These are phyloP conservation scores for Oscheius onirici DNA, from an alignment of 2,888 invertebrate genomes.

Conservation along the genomic window DNA sequence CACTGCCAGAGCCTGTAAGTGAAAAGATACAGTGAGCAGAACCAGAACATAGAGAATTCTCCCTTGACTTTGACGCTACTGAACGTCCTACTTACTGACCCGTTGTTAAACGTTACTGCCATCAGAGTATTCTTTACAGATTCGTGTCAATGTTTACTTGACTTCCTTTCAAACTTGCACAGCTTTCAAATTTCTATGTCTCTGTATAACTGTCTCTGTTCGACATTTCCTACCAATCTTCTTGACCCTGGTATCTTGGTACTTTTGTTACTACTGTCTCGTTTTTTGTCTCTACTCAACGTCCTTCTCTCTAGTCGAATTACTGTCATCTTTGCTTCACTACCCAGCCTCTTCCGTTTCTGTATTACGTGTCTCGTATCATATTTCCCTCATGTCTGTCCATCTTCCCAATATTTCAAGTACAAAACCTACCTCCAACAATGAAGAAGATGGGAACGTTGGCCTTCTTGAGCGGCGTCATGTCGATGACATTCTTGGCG, in stretches of 20 bases:
- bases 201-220: background rate
- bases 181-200: background rate
- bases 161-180: background rate
- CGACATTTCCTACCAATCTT: background rate
- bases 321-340: too few species aligned
- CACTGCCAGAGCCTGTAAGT: slow-evolving; percentile 88
- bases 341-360: too few species aligned
- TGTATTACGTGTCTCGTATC: too few species aligned
- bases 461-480: slow-evolving; percentile 64
- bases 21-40: too few species aligned
- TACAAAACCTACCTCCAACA: slow-evolving; percentile 53
- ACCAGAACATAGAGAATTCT: too few species aligned
- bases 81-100: too few species aligned
- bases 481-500: slow-evolving; percentile 62
- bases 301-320: background rate
- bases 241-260: too few species aligned
- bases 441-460: slow-evolving; percentile 71
- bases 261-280: background rate
- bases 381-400: too few species aligned
- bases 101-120: background rate
- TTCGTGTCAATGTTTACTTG: background rate
- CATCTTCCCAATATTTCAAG: background rate
- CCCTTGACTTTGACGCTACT: too few species aligned
- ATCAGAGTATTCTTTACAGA: background rate
- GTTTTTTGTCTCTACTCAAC: background rate